A percentile compares a stretch with the other conserved stretches of the same genome.
These are phyloP conservation scores for Bugulina stolonifera DNA, from an alignment of 2,888 invertebrate genomes.

Conservation along the genomic window DNA sequence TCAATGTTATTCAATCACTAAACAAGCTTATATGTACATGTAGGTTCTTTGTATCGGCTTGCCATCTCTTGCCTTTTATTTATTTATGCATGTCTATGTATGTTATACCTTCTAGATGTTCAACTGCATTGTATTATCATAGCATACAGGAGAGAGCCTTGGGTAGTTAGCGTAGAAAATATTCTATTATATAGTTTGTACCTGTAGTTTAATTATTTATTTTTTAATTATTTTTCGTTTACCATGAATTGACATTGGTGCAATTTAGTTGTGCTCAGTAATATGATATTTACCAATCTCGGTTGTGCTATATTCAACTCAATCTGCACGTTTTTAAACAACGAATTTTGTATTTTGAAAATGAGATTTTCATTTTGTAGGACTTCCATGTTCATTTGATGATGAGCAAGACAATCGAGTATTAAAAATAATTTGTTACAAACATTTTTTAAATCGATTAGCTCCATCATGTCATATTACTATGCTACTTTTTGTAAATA, in stretches of 20 bases:
- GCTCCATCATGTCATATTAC: not conserved
- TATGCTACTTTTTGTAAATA: not conserved
- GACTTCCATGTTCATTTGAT: not conserved
- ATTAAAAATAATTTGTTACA: not conserved
- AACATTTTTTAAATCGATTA: not conserved
- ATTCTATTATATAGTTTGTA: too few relatives aligned
- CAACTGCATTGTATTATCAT: too few relatives aligned
- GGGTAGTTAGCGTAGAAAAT: too few relatives aligned
- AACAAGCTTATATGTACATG: too few relatives aligned
- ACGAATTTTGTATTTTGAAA: not conserved
- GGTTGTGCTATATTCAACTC: not conserved
- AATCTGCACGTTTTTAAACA: not conserved
- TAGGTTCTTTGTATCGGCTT: too few relatives aligned
- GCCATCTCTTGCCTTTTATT: too few relatives aligned
- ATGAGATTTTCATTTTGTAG: not conserved
- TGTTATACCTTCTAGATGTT: too few relatives aligned
- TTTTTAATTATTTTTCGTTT: too few relatives aligned
- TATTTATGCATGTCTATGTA: too few relatives aligned
- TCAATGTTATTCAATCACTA: too few relatives aligned
- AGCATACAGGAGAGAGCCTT: too few relatives aligned
- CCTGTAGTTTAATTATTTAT: too few relatives aligned
- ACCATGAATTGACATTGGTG: not conserved
- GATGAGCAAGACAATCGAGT: not conserved
- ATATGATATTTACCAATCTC: not conserved
- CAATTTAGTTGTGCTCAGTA: not conserved